Evolutionary conservation across 1,140 invertebrate species (phyloP), one percentile per base, ranked within the genome.

Genomic region (Notospermus geniculatus): DNA sequence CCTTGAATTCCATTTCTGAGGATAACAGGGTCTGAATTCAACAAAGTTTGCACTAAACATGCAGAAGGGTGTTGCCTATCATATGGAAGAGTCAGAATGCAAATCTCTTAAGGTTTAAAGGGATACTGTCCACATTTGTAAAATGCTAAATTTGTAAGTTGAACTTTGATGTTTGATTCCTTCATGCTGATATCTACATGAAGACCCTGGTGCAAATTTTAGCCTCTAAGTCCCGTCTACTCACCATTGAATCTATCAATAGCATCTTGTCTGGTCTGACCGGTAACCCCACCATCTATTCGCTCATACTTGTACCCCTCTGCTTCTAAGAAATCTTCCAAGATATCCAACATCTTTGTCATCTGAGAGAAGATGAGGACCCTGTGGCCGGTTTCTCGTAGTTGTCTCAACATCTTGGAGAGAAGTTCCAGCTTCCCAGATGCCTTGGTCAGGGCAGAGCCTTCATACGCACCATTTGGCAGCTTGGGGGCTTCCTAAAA

Each of bases 271-370:
- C 97, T 86, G 67, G 91, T 84, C 19, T 88, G 86, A 13, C 97
- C 97, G 2, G 97, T 99, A 59, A 99, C 98, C 56, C 92, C 92
- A 76, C 97, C 97, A 80, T 99, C 97, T 75, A 99, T 99, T 71
- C 97, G 86, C 78, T 99, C 97, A 78, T 98, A 99, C 77, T 97
- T 97, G 79, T 99, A 99, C 17, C 92, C 92, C 78, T 98, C 93
- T 2, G 92, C 92, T 78, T 99, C 97, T 32, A 98, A 83, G 79
- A 97, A 99, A 84, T 99, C 97, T 84, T 99, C 97, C 1, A 99
- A 82, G 64, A 99, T 91, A 80, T 99, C 97, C 77, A 99, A 88
- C 93, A 99, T 96, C 85, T 97, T 97, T 29, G 95, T 98, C 96
- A 98, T 98, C 82, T 83, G 62, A 1, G 96, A 99, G 85, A 99